Percentiles rank a stretch among this genome's conserved stretches.
phyloP scores from a whole-genome alignment of 2,113 vertebrate species.

The Struthidea cinerea region DNA sequence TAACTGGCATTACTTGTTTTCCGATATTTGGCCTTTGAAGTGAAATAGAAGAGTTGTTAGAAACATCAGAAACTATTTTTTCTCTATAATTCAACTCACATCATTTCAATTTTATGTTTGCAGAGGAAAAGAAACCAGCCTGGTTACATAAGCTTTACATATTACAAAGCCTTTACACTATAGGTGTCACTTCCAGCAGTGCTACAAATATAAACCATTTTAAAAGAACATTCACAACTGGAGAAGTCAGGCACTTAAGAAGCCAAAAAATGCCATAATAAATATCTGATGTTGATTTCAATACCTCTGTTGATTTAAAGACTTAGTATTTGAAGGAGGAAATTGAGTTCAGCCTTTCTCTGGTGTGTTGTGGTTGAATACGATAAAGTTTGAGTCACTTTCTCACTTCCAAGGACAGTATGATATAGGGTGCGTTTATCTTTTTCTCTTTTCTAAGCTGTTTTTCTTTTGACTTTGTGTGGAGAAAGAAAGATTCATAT shows the following conservation, averaged over 20 bases:
- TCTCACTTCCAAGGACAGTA: not conserved
- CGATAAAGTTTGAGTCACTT: fast-evolving
- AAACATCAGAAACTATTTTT: not conserved
- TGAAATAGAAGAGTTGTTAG: not conserved
- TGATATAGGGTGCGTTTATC: not conserved
- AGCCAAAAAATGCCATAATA: not conserved
- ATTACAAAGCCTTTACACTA: not conserved
- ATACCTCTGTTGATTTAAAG: not conserved
- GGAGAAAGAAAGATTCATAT: not conserved
- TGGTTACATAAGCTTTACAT: not conserved
- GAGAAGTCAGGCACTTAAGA: not conserved
- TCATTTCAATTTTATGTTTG: not conserved
- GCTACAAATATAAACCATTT: not conserved
- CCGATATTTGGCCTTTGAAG: not conserved
- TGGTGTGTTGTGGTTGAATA: not conserved
- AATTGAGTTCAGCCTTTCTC: not conserved
- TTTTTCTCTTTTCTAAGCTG: not conserved
- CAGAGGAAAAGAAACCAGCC: not conserved
- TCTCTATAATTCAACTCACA: not conserved
- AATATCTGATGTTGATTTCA: not conserved
- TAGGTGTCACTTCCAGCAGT: not conserved
- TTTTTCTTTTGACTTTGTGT: not conserved
- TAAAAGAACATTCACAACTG: not conserved
- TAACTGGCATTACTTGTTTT: not conserved
- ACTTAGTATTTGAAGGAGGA: not conserved